phyloP scores from a whole-genome alignment of 2,797 vertebrate species.

The Ficedula albicollis region DNA sequence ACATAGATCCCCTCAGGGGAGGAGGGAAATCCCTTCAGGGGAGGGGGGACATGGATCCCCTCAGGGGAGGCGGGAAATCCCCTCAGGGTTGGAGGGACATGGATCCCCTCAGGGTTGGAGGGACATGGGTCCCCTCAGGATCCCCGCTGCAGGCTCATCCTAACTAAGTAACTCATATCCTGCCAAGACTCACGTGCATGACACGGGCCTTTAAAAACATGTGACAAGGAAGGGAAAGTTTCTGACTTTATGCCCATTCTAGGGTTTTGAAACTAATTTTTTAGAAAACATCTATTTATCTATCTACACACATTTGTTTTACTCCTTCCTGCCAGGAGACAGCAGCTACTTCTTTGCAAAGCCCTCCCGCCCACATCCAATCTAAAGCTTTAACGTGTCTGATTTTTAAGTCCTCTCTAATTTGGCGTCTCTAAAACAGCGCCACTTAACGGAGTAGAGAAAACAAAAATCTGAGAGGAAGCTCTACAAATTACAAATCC shows the following conservation, averaged over 20 bases:
- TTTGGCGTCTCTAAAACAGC: neutral
- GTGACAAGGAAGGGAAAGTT: too few relatives aligned
- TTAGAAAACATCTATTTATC: accelerated
- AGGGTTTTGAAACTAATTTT: neutral
- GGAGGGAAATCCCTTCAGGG: neutral
- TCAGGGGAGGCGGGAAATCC: neutral
- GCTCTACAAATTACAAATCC: neutral
- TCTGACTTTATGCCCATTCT: neutral
- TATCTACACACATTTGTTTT: too few relatives aligned
- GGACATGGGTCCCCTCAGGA: neutral
- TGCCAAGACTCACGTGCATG: too few relatives aligned
- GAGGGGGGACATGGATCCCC: neutral
- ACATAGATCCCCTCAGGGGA: neutral
- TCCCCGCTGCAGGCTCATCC: too few relatives aligned
- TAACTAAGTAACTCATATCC: too few relatives aligned
- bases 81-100: neutral
- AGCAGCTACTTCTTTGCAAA: neutral
- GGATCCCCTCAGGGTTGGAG: neutral
- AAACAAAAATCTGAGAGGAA: neutral
- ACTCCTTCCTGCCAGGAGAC: neutral
- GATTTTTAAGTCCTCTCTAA: neutral
- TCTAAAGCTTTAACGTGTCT: neutral
- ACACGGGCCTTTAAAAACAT: too few relatives aligned
- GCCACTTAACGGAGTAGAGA: neutral
- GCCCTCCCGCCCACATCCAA: neutral